These are phyloP conservation scores for Petroica traversi DNA, from an alignment of 2,113 vertebrate genomes.

Conservation along the genomic window DNA sequence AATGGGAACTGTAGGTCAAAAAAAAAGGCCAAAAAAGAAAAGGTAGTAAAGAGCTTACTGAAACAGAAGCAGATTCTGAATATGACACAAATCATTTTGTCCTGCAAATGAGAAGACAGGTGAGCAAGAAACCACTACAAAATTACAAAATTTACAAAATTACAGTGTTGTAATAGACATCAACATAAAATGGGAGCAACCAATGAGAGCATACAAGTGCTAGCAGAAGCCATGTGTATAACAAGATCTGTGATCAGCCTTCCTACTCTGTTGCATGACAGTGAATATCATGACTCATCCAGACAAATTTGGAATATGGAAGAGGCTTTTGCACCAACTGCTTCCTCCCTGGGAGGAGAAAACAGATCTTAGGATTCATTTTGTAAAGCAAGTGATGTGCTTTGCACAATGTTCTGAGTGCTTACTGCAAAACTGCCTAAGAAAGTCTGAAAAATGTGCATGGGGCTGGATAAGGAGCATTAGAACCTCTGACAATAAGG, in stretches of 20 bases:
- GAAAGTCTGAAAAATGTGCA: neutral
- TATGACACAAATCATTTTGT: neutral
- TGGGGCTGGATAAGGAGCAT: neutral
- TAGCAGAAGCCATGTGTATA: neutral
- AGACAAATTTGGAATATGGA: neutral
- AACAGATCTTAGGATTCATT: neutral
- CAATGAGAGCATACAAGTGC: neutral
- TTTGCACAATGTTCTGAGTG: fast-evolving
- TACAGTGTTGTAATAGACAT: neutral
- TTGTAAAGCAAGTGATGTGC: neutral
- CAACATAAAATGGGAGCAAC: neutral
- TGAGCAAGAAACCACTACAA: neutral
- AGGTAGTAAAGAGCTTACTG: neutral
- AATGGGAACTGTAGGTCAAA: neutral
- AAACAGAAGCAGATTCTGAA: neutral
- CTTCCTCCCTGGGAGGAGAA: neutral
- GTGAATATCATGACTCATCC: neutral
- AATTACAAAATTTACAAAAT: too few relatives aligned
- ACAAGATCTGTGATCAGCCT: neutral
- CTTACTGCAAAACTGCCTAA: neutral
- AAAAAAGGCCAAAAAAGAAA: neutral
- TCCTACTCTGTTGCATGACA: neutral
- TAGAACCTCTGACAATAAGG: neutral
- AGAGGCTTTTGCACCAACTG: neutral
- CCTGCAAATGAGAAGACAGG: neutral